Evolutionary conservation across 2,797 vertebrate species (phyloP), one percentile per base, ranked within the genome.

Genomic region (Lateolabrax maculatus): DNA sequence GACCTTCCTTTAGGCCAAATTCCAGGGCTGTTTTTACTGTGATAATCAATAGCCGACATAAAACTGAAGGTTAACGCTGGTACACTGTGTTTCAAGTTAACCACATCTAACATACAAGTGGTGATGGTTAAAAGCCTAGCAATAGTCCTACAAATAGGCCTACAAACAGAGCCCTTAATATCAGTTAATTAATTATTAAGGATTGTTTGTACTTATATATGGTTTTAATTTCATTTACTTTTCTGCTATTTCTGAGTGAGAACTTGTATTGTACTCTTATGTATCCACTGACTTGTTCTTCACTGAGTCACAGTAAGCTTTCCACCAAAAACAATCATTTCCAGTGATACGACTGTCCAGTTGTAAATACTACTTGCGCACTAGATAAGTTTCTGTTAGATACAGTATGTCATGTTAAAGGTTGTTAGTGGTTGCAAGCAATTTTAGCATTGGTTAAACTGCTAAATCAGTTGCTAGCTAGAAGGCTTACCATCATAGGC

Each of bases 21-120:
- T 81, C 73, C 71, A 78, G 21, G 12, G 6, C 64, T 43, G 44
- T 69, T 23, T 43, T 63, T 34, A 53, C 36, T 53, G 73, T 62
- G 31, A 61, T 25, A 29, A 58, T 37, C 34, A 5, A 69, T 60
- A 84, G 41, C 27, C 41, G 56, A 77, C 27, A 58, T 75, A n/a
- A 65, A 52, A 57, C 34, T 46, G 44, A 58, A 15, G 44, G 39
- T 5, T 3, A 12, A 51, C 2, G n/a, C 29, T 25, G 18, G 16
- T 12, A 18, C 11, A 9, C 19, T 27, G 25, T n/a, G 37, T 23
- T 48, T 48, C 9, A 49, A 56, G 65, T 36, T 11, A 58, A 46
- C 25, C 7, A 48, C 25, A 25, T 13, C 23, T 13, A 34, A 52
- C 63, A n/a, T n/a, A 18, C 0, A 41, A n/a, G 43, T 29, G 27